Evolutionary conservation across 2,797 vertebrate genomes (phyloP), one percentile per base, ranked within the genome.

Genomic region (Malacoraja senta): DNA sequence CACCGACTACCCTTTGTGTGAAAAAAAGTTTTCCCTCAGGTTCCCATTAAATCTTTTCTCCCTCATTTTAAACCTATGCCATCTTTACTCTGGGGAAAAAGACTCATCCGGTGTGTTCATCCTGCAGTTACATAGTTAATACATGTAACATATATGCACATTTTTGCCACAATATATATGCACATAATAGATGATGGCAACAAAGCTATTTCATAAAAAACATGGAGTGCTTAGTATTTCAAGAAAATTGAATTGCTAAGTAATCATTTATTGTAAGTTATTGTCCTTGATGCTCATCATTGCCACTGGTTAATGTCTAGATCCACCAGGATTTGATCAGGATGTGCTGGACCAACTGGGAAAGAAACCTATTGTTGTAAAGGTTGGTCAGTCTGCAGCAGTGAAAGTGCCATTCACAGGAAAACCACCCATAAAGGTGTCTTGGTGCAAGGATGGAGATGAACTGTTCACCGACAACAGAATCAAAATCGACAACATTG

Each of bases 381-480:
- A 97, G 96, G 97, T 96, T 0, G 97, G 98, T 65, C 96, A 98
- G 93, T 96, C 94, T 0, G 95, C 96, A n/a, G 94, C 96, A 53
- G 95, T 98, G 95, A 98, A 96, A 95, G 94, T 98, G 93, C 96
- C 96, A 0, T 98, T 98, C 78, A 93, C 96, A 91, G 97, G 98
- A 53, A 95, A 94, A 9, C 95, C 96, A 61, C 98, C 98, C 2
- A 93, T 97, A 93, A 97, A 96, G 95, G 96, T 96, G 4, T 94
- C 94, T 0, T 99, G 98, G 98, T 96, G 96, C 93, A 97, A 96
- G 94, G 97, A 98, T 0, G 97, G 94, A 65, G 96, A 95, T 0
- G 96, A 97, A 95, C 95, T 98, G 81, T 94, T 77, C 0, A 95
- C 96, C 1, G 95, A 97, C 92, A 72, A 93, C 61, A 95, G 95